Percentiles rank a stretch among this genome's conserved stretches.
These are phyloP conservation scores for Kryptopterus vitreolus DNA, from an alignment of 2,797 vertebrate genomes.

Conservation along the genomic window DNA sequence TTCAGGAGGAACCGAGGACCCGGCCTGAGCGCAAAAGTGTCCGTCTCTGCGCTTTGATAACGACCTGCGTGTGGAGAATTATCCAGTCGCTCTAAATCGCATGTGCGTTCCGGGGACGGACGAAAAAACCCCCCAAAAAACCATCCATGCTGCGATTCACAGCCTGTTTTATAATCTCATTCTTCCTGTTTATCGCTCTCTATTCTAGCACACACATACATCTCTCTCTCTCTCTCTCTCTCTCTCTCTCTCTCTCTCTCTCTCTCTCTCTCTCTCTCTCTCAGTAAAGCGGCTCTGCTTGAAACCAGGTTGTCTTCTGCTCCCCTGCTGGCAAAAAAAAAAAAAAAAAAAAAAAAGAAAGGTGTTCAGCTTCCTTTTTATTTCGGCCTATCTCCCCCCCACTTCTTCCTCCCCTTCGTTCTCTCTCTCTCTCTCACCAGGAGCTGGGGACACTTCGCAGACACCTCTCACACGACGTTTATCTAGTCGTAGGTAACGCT, in stretches of 20 bases:
- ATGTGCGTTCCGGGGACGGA: not conserved
- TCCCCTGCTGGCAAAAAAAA: not conserved
- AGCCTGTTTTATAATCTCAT: not conserved
- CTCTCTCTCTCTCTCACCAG: not conserved
- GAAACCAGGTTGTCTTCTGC: not conserved
- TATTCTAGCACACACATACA: not conserved
- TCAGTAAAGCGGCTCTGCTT: not conserved
- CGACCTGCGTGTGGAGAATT: slow-evolving; percentile 14
- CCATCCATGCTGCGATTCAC: not conserved
- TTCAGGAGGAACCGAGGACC: not conserved
- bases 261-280: not conserved
- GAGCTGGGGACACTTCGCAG: slow-evolving; percentile 2
- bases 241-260: too few species aligned
- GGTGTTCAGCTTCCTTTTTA: not conserved
- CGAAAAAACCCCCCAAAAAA: not conserved
- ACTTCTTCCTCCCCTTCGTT: not conserved
- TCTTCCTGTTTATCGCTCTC: not conserved
- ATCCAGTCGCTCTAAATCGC: slow-evolving; percentile 9
- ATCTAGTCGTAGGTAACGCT: not conserved
- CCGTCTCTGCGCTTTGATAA: slow-evolving; percentile 5
- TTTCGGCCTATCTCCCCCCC: not conserved
- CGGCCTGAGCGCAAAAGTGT: not conserved
- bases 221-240: too few species aligned
- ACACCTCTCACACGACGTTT: not conserved
- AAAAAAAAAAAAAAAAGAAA: not conserved